phyloP scores from a whole-genome alignment of 2,888 invertebrate genomes.

The Augochlorella aurata region DNA sequence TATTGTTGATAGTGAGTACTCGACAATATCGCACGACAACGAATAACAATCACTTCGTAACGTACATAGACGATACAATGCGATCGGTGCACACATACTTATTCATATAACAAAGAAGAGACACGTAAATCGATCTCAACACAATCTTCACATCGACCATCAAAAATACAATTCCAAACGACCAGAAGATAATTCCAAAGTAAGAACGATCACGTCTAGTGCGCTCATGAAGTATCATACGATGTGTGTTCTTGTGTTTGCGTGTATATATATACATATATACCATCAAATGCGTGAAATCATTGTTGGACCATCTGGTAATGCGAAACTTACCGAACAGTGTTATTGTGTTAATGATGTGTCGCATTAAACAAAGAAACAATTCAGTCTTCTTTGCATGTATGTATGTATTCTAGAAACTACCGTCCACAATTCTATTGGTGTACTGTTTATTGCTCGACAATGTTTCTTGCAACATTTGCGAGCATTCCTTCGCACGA shows the following conservation, averaged over 20 bases:
- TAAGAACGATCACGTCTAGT: not conserved
- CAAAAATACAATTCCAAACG: not conserved
- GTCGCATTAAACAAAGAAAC: slow-evolving; percentile 59
- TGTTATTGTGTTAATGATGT: slow-evolving; percentile 62
- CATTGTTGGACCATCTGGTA: slow-evolving; percentile 30
- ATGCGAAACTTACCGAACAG: slow-evolving; percentile 56
- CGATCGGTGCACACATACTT: slow-evolving; percentile 48
- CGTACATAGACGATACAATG: slow-evolving; percentile 33
- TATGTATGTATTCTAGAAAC: not conserved
- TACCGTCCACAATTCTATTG: slow-evolving; percentile 6
- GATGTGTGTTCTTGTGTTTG: not conserved
- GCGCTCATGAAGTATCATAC: not conserved
- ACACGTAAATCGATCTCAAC: slow-evolving; percentile 32
- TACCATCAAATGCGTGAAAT: slow-evolving; percentile 29
- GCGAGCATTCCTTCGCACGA: no score
- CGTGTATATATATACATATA: slow-evolving; percentile 12
- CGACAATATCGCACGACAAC: not conserved
- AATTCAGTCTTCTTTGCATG: slow-evolving; percentile 39
- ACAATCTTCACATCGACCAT: slow-evolving; percentile 17
- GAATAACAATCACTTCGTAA: slow-evolving; percentile 4
- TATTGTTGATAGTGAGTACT: not conserved
- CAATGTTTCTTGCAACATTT: not conserved
- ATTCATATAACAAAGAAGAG: slow-evolving; percentile 1
- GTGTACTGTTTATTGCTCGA: not conserved
- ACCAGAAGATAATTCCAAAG: not conserved